Evolutionary conservation across 2,888 invertebrate species (phyloP).

Genomic region (Hirudinaria manillensis): DNA sequence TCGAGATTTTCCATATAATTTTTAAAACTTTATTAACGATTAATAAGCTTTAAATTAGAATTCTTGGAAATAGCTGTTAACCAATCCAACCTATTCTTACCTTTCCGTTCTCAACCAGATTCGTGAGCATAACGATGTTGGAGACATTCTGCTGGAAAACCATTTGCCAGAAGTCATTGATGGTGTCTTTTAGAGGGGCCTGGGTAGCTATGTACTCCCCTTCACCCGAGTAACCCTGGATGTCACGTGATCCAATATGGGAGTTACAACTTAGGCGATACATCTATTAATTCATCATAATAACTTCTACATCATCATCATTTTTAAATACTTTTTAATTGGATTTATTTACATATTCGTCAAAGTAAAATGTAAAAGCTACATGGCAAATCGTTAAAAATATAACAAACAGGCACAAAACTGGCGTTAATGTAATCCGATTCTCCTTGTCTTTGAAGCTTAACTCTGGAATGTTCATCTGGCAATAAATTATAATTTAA

Average conservation of each 20-base stretch:
- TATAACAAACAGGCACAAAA: constrained; percentile 64
- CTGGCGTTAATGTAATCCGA: constrained; percentile 73
- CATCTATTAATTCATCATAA: too few relatives aligned
- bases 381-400: too few relatives aligned
- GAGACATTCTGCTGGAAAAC: constrained; percentile 39
- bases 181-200: constrained; percentile 66
- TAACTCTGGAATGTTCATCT: constrained; percentile 67
- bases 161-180: constrained; percentile 68
- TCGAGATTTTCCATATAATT: too few relatives aligned
- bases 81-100: constrained; percentile 57
- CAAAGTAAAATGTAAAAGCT: too few relatives aligned
- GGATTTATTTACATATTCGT: too few relatives aligned
- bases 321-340: too few relatives aligned
- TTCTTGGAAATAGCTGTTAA: too few relatives aligned
- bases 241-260: constrained; percentile 32
- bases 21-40: too few relatives aligned
- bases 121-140: constrained; percentile 68
- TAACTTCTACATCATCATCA: too few relatives aligned
- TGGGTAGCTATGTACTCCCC: constrained; percentile 71
- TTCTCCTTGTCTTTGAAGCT: constrained; percentile 57
- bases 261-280: neutral
- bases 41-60: too few relatives aligned
- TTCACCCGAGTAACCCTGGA: constrained; percentile 63
- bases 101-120: constrained; percentile 64
- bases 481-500: constrained; percentile 25